Percentiles rank a stretch among this genome's conserved stretches.
phyloP scores from a whole-genome alignment of 2,888 invertebrate species.

The Boloria selene region DNA sequence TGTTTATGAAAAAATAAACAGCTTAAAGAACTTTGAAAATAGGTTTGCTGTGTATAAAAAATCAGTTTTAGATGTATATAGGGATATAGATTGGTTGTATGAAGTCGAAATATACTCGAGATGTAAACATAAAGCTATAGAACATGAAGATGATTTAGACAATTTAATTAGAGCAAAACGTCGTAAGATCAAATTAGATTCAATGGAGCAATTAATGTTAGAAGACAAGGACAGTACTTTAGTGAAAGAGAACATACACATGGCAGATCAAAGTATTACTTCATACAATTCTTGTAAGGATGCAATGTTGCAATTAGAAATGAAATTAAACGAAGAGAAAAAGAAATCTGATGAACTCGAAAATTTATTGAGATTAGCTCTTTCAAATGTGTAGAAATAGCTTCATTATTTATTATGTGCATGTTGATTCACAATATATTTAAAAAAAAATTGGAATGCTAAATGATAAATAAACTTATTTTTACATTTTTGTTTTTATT shows the following conservation, averaged over 20 bases:
- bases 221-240: conserved; percentile 67
- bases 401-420: conserved; percentile 13
- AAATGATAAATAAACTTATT: conserved; percentile 6
- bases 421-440: background rate
- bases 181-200: conserved; percentile 66
- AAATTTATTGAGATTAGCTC: conserved; percentile 69
- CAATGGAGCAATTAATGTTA: conserved; percentile 66
- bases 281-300: conserved; percentile 62
- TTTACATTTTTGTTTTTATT: background rate
- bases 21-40: conserved; percentile 69
- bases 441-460: background rate
- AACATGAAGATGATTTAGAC: conserved; percentile 67
- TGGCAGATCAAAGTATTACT: conserved; percentile 59
- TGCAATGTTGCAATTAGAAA: conserved; percentile 72
- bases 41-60: conserved; percentile 82
- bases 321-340: conserved; percentile 70
- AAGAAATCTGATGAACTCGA: conserved; percentile 75
- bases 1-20: conserved; percentile 78
- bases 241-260: conserved; percentile 64
- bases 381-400: conserved; percentile 53
- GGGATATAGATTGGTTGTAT: conserved; percentile 84
- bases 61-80: conserved; percentile 76
- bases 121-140: conserved; percentile 65
- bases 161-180: conserved; percentile 65
- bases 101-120: conserved; percentile 56